Conservation (phyloP, 1,140 invertebrate species). For the Wiebesia pumilae region DNA sequence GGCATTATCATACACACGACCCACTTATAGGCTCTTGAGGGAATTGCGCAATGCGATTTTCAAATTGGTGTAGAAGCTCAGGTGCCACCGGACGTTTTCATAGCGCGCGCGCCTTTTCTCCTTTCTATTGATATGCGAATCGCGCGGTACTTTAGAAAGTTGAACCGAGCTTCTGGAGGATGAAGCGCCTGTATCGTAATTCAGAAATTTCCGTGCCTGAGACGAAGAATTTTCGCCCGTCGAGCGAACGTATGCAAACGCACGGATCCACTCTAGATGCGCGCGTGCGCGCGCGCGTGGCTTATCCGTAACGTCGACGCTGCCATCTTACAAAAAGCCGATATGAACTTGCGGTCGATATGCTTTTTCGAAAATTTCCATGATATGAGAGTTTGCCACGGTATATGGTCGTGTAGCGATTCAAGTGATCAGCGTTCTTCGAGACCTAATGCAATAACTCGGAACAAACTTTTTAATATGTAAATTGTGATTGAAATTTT, state of each 20-base stretch:
- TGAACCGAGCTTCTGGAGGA: too few species aligned
- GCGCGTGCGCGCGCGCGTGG: background rate
- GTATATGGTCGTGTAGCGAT: too few species aligned
- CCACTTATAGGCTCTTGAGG: constrained; percentile 59
- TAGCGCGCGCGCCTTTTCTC: background rate
- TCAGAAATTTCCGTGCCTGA: constrained; percentile 17
- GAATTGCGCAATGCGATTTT: constrained; percentile 30
- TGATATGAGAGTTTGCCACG: background rate
- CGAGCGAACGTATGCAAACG: constrained; percentile 39
- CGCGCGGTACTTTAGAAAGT: background rate
- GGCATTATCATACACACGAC: constrained; percentile 70
- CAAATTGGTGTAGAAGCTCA: constrained; percentile 26
- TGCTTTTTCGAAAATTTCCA: constrained; percentile 19
- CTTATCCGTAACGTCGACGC: constrained; percentile 5
- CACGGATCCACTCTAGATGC: constrained; percentile 36
- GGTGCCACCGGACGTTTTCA: constrained; percentile 40
- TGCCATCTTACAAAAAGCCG: background rate
- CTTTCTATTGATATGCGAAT: constrained; percentile 36
- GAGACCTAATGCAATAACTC: background rate
- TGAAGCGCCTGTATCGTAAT: constrained; percentile 25
- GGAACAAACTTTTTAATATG: constrained; percentile 13
- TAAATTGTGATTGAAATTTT: constrained; percentile 11
- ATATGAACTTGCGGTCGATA: constrained; percentile 47
- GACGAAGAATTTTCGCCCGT: background rate
- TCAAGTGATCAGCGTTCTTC: background rate